Conservation (phyloP, 2,888 invertebrate species). For the Tenodera sinensis region DNA sequence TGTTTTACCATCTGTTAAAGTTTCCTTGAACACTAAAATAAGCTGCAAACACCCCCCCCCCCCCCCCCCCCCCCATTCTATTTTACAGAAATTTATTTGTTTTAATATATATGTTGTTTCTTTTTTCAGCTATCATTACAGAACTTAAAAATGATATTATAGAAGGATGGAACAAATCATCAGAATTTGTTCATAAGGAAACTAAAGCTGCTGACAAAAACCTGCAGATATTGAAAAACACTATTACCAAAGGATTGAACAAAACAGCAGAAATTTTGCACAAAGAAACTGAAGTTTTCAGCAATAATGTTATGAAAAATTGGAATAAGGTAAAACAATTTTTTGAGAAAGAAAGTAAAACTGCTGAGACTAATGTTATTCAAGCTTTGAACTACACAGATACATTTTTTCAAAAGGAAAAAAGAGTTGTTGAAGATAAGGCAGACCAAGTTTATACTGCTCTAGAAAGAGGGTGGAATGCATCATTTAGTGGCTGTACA, state of each 20-base stretch:
- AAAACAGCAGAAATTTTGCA: not conserved
- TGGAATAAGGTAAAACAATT: not conserved
- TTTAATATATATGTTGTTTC: no score
- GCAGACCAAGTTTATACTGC: not conserved
- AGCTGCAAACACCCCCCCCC: no score
- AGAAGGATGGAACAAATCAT: not conserved
- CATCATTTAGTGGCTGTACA: conserved; percentile 26
- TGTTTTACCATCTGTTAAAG: no score
- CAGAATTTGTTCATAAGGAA: not conserved
- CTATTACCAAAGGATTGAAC: not conserved
- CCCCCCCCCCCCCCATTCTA: no score
- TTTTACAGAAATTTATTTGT: no score
- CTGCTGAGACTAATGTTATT: not conserved
- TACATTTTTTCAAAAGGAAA: not conserved
- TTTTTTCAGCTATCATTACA: not conserved
- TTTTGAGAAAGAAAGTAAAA: not conserved
- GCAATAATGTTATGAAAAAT: not conserved
- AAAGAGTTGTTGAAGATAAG: not conserved
- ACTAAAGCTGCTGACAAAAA: not conserved
- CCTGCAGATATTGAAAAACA: not conserved
- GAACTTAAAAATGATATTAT: not conserved
- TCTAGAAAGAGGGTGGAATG: not conserved
- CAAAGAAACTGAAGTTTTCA: not conserved
- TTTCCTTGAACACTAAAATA: no score
- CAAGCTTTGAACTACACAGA: not conserved